Base-by-base conservation (phyloP, 2,888 invertebrate genomes). In the Ecliptopera silaceata region DNA sequence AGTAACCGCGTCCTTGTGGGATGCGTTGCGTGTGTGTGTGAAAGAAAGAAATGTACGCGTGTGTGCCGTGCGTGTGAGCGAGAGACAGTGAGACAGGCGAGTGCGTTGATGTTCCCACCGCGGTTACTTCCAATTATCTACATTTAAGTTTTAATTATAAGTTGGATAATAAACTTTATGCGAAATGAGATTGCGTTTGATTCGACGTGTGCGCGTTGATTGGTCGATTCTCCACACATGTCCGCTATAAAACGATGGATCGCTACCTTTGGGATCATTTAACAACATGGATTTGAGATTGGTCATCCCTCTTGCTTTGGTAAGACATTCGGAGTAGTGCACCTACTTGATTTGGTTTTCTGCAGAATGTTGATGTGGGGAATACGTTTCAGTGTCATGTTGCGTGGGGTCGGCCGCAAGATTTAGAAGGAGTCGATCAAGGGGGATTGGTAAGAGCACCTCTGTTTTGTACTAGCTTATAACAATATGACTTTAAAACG, bases 71-170 rank as follows among this genome's bases (percentile, higher is more conserved):
- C 3, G 10, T 17, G 18, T 3, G 11, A 3, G 38, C 17, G 10
- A 10, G 50, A 10, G 20, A 45, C 45, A 29, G 31, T 26, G 60
- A 26, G 53, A 13, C 5, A n/a, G 34, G 13, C 13, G 34, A 13
- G 6, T 41, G 39, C 22, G 34, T 20, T 11, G 10, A n/a, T 39
- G 41, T 20, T 34, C 58, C 11, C n/a, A 32, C 29, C 31, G 54
- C 49, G 46, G 32, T 48, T 47, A 46, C 44, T 57, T 49, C 39
- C 52, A 59, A 62, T 31, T 31, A 56, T 1, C 6, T 48, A 36
- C 36, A 20, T 56, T 64, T 69, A 68, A 73, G 69, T 71, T 68
- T 36, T 69, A 69, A 68, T 66, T 66, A 70, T 66, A 65, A 64
- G 61, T 51, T 70, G 69, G 66, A 66, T 62, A 69, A 68, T 68